phyloP scores from a whole-genome alignment of 2,797 vertebrate species.

The Sibirionetta formosa region DNA sequence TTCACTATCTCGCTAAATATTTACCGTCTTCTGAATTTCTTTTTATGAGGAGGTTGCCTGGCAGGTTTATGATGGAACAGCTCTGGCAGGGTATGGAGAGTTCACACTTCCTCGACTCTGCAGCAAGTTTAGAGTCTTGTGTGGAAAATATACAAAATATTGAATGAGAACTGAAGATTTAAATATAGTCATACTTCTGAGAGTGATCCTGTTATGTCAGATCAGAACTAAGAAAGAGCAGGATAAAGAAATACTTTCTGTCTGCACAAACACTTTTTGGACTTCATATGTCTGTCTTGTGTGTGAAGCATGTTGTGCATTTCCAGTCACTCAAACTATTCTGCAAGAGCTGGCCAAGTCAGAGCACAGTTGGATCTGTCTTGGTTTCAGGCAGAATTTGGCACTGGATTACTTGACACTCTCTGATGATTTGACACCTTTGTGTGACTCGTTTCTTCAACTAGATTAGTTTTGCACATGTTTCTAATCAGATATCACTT shows the following conservation, averaged over 20 bases:
- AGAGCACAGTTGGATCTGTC: neutral
- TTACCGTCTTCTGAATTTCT: neutral
- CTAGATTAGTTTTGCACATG: neutral
- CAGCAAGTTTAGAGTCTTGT: neutral
- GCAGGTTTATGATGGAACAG: neutral
- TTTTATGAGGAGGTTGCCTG: neutral
- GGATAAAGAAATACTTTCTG: neutral
- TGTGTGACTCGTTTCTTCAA: neutral
- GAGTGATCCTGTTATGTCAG: neutral
- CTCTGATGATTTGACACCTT: conserved; percentile 23
- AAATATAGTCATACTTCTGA: neutral
- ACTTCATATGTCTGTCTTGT: neutral
- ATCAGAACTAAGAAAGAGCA: neutral
- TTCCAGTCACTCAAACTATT: neutral
- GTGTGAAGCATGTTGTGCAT: neutral
- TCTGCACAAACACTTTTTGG: neutral
- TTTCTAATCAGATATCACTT: neutral
- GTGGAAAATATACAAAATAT: neutral
- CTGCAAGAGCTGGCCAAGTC: neutral
- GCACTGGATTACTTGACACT: neutral
- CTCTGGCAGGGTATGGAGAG: neutral
- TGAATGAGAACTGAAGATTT: neutral
- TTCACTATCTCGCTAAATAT: neutral
- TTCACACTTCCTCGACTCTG: neutral
- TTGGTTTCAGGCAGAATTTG: conserved; percentile 28